phyloP scores from a whole-genome alignment of 2,797 vertebrate species.

The Varecia variegata region DNA sequence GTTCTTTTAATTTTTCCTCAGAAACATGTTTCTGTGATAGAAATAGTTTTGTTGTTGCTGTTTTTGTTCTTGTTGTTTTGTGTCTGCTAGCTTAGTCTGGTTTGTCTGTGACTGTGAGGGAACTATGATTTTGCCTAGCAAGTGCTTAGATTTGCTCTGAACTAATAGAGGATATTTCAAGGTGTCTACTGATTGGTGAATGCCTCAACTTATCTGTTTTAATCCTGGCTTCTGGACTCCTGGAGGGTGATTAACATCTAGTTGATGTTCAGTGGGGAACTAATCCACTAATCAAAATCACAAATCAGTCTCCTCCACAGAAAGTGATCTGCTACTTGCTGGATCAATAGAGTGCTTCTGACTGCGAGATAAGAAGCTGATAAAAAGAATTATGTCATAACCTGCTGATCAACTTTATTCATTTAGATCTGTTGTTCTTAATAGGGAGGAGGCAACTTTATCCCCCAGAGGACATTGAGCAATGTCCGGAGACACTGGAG shows the following conservation, averaged over 20 bases:
- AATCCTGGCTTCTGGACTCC: not conserved
- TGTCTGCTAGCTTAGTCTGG: not conserved
- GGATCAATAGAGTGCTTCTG: not conserved
- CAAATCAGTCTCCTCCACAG: not conserved
- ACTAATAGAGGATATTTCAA: not conserved
- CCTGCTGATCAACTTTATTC: not conserved
- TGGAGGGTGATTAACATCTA: not conserved
- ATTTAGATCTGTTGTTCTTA: not conserved
- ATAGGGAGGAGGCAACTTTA: not conserved
- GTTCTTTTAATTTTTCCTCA: not conserved
- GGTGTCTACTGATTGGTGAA: not conserved
- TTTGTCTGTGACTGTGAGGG: not conserved
- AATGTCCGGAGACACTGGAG: not conserved
- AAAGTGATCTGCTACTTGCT: not conserved
- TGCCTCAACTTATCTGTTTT: not conserved
- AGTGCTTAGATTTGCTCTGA: not conserved
- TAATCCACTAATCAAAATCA: not conserved
- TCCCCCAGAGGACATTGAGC: not conserved
- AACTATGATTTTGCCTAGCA: not conserved
- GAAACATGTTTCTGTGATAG: not conserved
- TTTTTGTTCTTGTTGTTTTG: not conserved
- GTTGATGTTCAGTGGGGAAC: not conserved
- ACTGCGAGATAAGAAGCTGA: not conserved
- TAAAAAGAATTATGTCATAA: not conserved
- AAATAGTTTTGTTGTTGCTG: not conserved